Conservation (phyloP, 2,888 invertebrate species). For the Apodemia zela region DNA sequence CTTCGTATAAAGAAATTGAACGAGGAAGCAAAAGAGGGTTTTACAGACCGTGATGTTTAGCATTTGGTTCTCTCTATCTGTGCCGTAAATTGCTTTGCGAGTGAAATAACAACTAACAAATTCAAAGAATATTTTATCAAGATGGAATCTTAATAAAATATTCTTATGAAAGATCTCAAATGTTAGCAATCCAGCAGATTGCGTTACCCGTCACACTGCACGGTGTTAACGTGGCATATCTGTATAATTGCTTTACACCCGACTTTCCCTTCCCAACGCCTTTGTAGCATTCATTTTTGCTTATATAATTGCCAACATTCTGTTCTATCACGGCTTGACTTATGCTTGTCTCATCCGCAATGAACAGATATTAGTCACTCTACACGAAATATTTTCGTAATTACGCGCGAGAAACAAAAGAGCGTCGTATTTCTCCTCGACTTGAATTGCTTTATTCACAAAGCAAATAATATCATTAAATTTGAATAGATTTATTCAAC, state of each 20-base stretch:
- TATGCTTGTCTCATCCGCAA: conserved; percentile 41
- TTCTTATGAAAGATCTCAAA: conserved; percentile 17
- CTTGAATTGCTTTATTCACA: conserved; percentile 39
- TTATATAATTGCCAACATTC: conserved; percentile 70
- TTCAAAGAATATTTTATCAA: background rate
- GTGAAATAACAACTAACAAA: no score
- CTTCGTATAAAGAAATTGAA: no score
- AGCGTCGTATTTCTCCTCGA: conserved; percentile 40
- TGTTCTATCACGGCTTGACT: conserved; percentile 50
- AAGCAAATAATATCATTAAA: conserved; percentile 24
- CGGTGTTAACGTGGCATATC: conserved; percentile 55
- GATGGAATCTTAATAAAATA: background rate
- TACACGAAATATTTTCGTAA: conserved; percentile 62
- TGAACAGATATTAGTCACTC: conserved; percentile 52
- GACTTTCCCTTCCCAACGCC: conserved; percentile 69
- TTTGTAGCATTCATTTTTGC: conserved; percentile 68
- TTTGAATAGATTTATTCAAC: background rate
- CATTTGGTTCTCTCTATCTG: no score
- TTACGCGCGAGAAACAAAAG: conserved; percentile 50
- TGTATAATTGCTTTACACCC: conserved; percentile 63
- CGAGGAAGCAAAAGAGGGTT: no score
- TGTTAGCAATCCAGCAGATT: conserved; percentile 38
- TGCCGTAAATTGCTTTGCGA: no score
- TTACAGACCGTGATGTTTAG: no score
- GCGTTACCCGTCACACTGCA: conserved; percentile 40